Conservation (phyloP, 2,113 vertebrate genomes). For the Paradisaea rubra region DNA sequence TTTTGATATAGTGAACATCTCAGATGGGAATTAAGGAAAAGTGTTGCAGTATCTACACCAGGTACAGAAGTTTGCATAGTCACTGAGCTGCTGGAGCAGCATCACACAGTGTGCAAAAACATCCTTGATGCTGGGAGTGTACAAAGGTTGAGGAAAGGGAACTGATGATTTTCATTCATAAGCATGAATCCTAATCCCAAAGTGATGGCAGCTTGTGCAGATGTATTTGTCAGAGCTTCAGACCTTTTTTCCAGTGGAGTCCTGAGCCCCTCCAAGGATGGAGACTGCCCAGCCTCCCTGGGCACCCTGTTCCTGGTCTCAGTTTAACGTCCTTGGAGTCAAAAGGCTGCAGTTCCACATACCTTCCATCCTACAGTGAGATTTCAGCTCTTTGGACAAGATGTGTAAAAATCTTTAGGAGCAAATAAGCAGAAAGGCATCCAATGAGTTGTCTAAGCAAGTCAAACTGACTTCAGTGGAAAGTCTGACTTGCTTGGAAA, state of each 20-base stretch:
- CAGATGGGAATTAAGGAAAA: background rate
- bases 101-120: background rate
- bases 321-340: background rate
- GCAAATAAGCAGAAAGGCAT: background rate
- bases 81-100: background rate
- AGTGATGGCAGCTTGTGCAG: background rate
- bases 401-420: background rate
- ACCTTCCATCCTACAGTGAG: background rate
- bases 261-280: background rate
- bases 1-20: background rate
- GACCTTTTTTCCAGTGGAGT: background rate
- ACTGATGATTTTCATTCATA: background rate
- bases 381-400: background rate
- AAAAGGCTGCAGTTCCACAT: background rate
- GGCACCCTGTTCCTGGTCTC: background rate
- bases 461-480: background rate
- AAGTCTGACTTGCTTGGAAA: background rate
- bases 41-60: background rate
- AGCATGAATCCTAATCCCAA: background rate
- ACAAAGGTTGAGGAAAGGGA: background rate
- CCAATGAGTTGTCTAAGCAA: background rate
- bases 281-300: background rate
- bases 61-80: background rate
- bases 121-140: background rate
- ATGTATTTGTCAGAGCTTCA: background rate